Percentiles rank a stretch among this genome's conserved stretches.
These are phyloP conservation scores for Clytia hemisphaerica DNA, from an alignment of 30 jellyfish, hydroid and myxozoan species.

Conservation along the genomic window DNA sequence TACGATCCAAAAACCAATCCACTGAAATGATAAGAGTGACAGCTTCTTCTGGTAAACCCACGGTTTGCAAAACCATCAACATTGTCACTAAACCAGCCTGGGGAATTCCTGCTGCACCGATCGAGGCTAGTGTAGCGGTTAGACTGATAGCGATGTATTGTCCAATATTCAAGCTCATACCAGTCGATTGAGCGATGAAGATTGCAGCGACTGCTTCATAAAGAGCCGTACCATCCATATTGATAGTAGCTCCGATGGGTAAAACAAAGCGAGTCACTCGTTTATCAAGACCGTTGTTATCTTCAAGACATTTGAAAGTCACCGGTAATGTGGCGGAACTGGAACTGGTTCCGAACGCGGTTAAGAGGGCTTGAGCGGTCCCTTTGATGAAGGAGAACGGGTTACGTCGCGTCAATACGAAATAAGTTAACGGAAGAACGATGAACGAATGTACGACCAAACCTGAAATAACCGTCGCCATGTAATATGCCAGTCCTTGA, in stretches of 20 bases:
- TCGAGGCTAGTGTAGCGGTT: constrained; percentile 71
- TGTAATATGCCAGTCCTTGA: constrained; percentile 60
- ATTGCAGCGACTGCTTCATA: constrained; percentile 83
- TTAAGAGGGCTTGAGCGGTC: constrained; percentile 55
- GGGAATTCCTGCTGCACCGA: constrained; percentile 86
- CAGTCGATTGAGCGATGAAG: constrained; percentile 71
- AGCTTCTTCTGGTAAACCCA: constrained; percentile 71
- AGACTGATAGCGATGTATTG: constrained; percentile 55
- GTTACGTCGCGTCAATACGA: constrained; percentile 39
- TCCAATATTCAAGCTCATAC: constrained; percentile 41
- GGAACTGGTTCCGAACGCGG: constrained; percentile 79
- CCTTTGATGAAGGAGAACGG: constrained; percentile 54
- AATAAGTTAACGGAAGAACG: constrained; percentile 45
- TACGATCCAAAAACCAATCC: constrained; percentile 78
- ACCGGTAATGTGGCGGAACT: constrained; percentile 75
- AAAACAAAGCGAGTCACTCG: constrained; percentile 66
- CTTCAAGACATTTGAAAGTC: constrained; percentile 70
- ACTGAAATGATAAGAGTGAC: constrained; percentile 55
- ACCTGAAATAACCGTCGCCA: constrained; percentile 62
- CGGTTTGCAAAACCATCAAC: constrained; percentile 78
- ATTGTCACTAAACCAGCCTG: constrained; percentile 80
- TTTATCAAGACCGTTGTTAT: constrained; percentile 52
- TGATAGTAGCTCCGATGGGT: constrained; percentile 69
- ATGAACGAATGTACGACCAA: constrained; percentile 46
- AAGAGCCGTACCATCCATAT: constrained; percentile 82